Evolutionary conservation across 1,140 invertebrate genomes (phyloP), one percentile per base, ranked within the genome.

Genomic region (Heterodera schachtii): DNA sequence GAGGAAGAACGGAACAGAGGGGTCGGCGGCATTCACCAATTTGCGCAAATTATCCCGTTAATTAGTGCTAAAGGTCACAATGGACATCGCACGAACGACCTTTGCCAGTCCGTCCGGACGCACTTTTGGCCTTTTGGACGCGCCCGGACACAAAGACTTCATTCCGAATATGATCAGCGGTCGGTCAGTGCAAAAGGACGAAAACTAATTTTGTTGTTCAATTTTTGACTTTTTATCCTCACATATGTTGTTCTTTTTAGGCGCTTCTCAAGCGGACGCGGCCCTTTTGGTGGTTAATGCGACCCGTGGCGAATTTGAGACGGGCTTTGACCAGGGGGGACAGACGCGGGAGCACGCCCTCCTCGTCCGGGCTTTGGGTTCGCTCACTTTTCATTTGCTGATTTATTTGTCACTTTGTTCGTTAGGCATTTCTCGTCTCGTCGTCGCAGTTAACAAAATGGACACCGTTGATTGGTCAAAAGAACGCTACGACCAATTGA

Each of bases 151-250:
- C 90, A 87, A 87, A 94, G 93, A 99, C 91, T 99, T 99, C 89
- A 98, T 99, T 88, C 97, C 97, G 1, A 98, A 98, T 88, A 98
- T 99, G 97, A 99, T 99, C 80, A 96, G 94, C 49, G 92, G 92
- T 91, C 44, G 60, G 74, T 67, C 41, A 31, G 46, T 41, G 19
- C 43, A 8, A 75, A n/a, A 49, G 11, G 16, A 5, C 57, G 11
- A 19, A 4, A 16, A 19, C 13, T 19, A 47, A 19, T 73, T 19
- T 73, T 13, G 16, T 5, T 47, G 44, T 69, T 4, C 71, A 2
- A 70, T 75, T 76, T 57, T 31, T 46, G 52, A 21, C 44, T 75
- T 44, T 44, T 43, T 4, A 7, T 16, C 19, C 41, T 6, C 70
- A 13, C 46, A 78, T 6, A 19, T 69, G 8, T 84, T 80, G 44